Conservation (phyloP, 2,888 invertebrate genomes). For the Drosophila testacea region DNA sequence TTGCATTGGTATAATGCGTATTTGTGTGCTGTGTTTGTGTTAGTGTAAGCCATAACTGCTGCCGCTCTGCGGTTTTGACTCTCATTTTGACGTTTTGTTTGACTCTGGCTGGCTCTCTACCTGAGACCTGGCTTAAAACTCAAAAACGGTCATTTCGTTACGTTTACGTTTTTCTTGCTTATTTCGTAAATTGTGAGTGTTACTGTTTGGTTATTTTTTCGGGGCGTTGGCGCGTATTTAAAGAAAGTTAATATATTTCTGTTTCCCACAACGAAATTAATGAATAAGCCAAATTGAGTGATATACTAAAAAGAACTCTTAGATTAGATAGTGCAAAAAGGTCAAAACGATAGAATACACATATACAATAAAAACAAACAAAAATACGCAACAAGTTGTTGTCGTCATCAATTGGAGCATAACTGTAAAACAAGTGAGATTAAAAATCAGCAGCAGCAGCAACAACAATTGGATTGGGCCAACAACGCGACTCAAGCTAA, state of each 20-base stretch:
- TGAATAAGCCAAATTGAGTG: slow-evolving; percentile 39
- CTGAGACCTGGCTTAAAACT: slow-evolving; percentile 60
- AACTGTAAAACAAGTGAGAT: slow-evolving; percentile 77
- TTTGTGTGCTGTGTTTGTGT: slow-evolving; percentile 42
- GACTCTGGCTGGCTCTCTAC: slow-evolving; percentile 47
- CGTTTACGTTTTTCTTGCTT: slow-evolving; percentile 67
- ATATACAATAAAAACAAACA: slow-evolving; percentile 11
- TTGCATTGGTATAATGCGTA: slow-evolving; percentile 31
- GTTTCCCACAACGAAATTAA: slow-evolving; percentile 3
- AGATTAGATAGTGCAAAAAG: slow-evolving; percentile 66
- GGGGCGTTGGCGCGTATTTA: slow-evolving; percentile 69
- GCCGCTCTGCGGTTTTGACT: slow-evolving; percentile 15
- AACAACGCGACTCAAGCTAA: slow-evolving; percentile 34
- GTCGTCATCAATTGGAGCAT: slow-evolving; percentile 72
- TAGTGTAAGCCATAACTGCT: slow-evolving; percentile 41
- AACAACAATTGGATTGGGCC: slow-evolving; percentile 59
- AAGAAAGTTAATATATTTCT: slow-evolving; percentile 57
- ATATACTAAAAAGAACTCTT: slow-evolving; percentile 3
- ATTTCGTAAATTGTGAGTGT: slow-evolving; percentile 40
- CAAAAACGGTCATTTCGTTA: slow-evolving; percentile 78
- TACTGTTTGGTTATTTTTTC: slow-evolving; percentile 54
- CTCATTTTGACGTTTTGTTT: slow-evolving; percentile 60
- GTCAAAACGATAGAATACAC: slow-evolving; percentile 22
- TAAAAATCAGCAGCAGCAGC: slow-evolving; percentile 39
- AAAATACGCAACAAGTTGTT: slow-evolving; percentile 54